Evolutionary conservation across 2,888 invertebrate genomes (phyloP).

Genomic region (Drosophila engyochracea): DNA sequence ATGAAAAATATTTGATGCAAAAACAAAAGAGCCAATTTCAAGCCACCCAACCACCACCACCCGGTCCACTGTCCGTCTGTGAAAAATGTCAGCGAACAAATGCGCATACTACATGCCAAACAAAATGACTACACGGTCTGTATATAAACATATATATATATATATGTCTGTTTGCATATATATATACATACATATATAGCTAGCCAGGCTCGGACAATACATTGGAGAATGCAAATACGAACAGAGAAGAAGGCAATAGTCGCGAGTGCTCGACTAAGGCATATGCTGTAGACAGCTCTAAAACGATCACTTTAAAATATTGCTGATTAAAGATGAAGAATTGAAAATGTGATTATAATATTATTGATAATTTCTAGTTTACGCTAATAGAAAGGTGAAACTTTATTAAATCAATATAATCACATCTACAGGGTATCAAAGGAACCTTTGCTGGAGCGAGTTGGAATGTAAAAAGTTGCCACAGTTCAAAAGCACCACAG

Average conservation of each 20-base stretch:
- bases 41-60: neutral
- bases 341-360: neutral
- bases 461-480: conserved; percentile 42
- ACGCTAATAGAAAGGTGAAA: neutral
- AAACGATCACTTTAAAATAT: neutral
- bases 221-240: conserved; percentile 9
- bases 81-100: conserved; percentile 62
- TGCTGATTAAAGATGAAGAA: neutral
- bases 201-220: conserved; percentile 12
- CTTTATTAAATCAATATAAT: neutral
- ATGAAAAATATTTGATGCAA: conserved; percentile 83
- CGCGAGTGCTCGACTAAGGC: neutral
- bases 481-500: conserved; percentile 49
- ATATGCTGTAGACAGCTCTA: conserved; percentile 5
- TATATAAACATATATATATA: neutral
- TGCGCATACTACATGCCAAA: conserved; percentile 38
- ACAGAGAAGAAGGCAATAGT: neutral
- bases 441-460: neutral
- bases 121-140: conserved; percentile 1
- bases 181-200: neutral
- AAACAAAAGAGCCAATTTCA: conserved; percentile 76
- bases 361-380: neutral
- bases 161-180: conserved; percentile 1
- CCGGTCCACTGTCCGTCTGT: neutral
- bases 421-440: conserved; percentile 20